Evolutionary conservation across 1,140 invertebrate genomes (phyloP), one percentile per base, ranked within the genome.

Genomic region (Oedothorax gibbosus): DNA sequence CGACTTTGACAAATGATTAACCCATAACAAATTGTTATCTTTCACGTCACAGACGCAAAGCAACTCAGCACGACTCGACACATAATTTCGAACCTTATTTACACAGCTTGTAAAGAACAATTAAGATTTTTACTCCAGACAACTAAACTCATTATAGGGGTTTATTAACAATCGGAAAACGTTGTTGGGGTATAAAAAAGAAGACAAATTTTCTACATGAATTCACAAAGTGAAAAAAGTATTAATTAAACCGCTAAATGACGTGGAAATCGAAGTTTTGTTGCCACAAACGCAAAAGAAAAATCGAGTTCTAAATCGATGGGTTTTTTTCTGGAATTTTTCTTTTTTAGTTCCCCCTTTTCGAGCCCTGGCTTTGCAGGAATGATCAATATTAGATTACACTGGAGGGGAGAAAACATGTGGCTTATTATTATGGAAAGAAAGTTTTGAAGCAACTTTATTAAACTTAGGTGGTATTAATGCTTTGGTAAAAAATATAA

Each of bases 221-320:
- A 49, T 60, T 81, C 66, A 7, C 51, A 49, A 35, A 57, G 20
- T 57, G 64, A 81, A 81, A 81, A 81, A 81, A 53, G 56, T 68
- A 81, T 81, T 81, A 71, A 81, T 81, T 81, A 81, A 81, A 81
- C 78, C 78, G 20, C 78, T 81, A 71, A 81, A 81, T 71, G 78
- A 62, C 78, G 51, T 56, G 66, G 60, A 71, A 71, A 81, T 81
- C 78, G 78, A 80, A 80, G 77, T 80, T 80, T 80, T 51, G 57
- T 50, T 80, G 68, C 62, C 66, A 21, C 65, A 53, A 51, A 80
- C 57, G 78, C 71, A 68, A 71, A 71, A 80, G 77, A 80, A 80
- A 80, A 68, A 80, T 80, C 50, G 78, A 57, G 78, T n/a, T 35
- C 49, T 6, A 15, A 68, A 81, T 81, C 66, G 65, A 71, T 80